These are phyloP conservation scores for Macrobrachium nipponense DNA, from an alignment of 1,140 invertebrate genomes.

Conservation along the genomic window DNA sequence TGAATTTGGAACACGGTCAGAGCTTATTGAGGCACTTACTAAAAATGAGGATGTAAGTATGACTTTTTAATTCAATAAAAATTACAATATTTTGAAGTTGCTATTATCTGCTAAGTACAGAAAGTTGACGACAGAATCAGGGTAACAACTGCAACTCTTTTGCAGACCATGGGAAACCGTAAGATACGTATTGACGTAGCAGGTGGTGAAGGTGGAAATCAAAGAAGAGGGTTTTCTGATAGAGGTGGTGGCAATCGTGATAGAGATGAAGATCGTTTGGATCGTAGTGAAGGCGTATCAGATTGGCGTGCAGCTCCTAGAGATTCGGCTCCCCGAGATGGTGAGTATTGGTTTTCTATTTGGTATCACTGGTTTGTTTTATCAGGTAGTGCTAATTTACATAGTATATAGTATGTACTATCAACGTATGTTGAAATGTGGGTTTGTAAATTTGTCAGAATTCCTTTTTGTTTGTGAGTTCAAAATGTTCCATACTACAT, in stretches of 20 bases:
- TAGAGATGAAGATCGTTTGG: constrained; percentile 44
- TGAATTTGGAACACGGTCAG: constrained; percentile 88
- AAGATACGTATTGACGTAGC: constrained; percentile 57
- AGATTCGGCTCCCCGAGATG: constrained; percentile 67
- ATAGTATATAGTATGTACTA: too few species aligned
- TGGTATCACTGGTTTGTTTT: not conserved
- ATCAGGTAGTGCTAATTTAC: not conserved
- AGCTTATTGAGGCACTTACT: constrained; percentile 85
- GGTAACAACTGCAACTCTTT: too few species aligned
- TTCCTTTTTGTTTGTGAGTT: too few species aligned
- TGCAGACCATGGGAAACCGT: constrained; percentile 47
- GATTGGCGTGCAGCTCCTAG: constrained; percentile 79
- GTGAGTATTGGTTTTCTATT: constrained; percentile 10
- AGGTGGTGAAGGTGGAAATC: constrained; percentile 43
- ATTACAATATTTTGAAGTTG: too few species aligned
- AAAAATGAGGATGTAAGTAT: constrained; percentile 76
- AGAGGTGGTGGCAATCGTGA: not conserved
- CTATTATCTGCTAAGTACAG: too few species aligned
- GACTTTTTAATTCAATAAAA: too few species aligned
- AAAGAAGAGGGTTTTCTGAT: constrained; percentile 46
- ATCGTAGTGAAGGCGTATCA: constrained; percentile 64
- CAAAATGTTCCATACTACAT: too few species aligned
- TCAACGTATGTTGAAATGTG: too few species aligned
- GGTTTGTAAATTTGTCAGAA: too few species aligned
- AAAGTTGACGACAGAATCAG: too few species aligned